A percentile compares a stretch with the other conserved stretches of the same genome.
These are phyloP conservation scores for Diplazon laetatorius DNA, from an alignment of 2,888 invertebrate genomes.

Conservation along the genomic window DNA sequence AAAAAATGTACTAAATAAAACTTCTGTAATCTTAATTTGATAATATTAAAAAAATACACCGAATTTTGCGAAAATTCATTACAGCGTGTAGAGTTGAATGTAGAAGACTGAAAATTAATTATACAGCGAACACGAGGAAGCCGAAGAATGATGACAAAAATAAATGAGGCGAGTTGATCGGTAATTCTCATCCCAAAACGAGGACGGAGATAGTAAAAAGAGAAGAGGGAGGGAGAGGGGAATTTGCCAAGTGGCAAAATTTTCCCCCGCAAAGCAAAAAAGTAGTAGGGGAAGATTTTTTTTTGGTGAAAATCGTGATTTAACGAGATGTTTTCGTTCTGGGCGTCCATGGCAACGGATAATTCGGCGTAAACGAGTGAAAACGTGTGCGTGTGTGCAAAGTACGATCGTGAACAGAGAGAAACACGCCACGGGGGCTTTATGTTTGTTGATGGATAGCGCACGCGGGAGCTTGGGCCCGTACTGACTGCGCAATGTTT, in stretches of 20 bases:
- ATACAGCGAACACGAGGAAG: neutral
- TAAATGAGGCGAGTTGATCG: neutral
- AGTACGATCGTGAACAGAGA: constrained; percentile 2
- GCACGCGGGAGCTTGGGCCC: constrained; percentile 36
- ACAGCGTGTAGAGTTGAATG: neutral
- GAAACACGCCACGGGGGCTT: constrained; percentile 28
- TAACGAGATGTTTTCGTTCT: constrained; percentile 78
- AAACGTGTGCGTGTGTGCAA: constrained; percentile 56
- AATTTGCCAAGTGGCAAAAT: neutral
- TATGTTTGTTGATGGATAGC: constrained; percentile 39
- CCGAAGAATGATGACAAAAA: constrained; percentile 1
- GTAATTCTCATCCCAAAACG: constrained; percentile 1
- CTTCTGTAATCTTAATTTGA: too few species aligned
- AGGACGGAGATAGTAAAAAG: neutral
- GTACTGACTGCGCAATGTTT: constrained; percentile 46
- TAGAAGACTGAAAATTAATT: neutral
- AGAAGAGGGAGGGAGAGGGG: neutral
- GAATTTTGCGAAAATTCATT: too few species aligned
- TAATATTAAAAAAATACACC: too few species aligned
- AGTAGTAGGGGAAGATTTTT: constrained; percentile 26
- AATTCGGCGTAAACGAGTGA: constrained; percentile 81
- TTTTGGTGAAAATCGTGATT: constrained; percentile 71
- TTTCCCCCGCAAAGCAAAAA: constrained; percentile 6
- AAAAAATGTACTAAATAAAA: too few species aligned
- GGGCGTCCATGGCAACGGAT: constrained; percentile 75